Base-by-base conservation (phyloP, 37 sponge, comb jelly and placozoan species). In the Spongia lamella region DNA sequence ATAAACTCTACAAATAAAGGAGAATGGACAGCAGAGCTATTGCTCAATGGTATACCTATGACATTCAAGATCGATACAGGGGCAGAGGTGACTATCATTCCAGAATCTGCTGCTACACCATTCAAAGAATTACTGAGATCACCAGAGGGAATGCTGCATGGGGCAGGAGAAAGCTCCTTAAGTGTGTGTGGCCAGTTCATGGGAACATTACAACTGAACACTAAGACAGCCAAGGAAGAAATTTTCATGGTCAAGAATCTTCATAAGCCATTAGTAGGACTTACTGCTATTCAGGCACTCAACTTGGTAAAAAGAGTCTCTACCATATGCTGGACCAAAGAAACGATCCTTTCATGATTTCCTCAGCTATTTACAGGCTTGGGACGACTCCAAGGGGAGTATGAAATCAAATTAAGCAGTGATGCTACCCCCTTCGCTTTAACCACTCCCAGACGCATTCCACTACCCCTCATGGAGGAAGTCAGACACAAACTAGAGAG, bases 371-470 rank as follows among this genome's bases (percentile, higher is more conserved):
- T 79, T 37, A 0, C 47, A 53, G 70, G 79, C 7, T 51, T 79
- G 15, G 70, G 79, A 15, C 51, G 39, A 69, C 0, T 79, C 35
- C 53, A 53, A 60, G 71, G 71, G 24, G 61, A 79, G 49, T 79
- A 73, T 32, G 37, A 79, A 19, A 71, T 79, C 19, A 32, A 70
- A 30, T 17, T 73, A 19, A 36, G 4, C 20, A 32, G 7, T 7
- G 69, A 52, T 26, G 56, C 80, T 22, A 29, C 15, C 25, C 75
- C 75, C 35, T 61, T 66, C 56, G 53, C 75, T 33, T 30, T 57
- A n/a, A 56, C 40, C 36, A 67, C 85, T 30, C 70, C 85, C 30
- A 60, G 85, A 57, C 38, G 61, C 57, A 64, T 77, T 9, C 36
- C 85, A 22, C 37, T 78, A 27, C 72, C 85, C 27, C 15, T 78